Evolutionary conservation across 2,113 vertebrate species (phyloP).

Genomic region (Mellivora capensis): DNA sequence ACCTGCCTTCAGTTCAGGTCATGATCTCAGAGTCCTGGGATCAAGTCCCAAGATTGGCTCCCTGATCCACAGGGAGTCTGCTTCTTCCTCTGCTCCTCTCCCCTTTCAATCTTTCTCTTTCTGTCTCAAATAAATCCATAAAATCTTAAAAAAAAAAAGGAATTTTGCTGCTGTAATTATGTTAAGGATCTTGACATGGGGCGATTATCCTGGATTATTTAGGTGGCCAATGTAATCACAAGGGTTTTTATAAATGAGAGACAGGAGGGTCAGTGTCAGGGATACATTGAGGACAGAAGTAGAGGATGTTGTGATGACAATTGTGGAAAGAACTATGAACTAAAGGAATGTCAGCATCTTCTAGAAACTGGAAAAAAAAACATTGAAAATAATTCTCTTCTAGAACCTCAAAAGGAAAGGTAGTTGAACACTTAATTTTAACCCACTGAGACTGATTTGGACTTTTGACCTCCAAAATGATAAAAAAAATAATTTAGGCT

Average conservation of each 20-base stretch:
- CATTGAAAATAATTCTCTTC: neutral
- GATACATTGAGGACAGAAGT: too few species aligned
- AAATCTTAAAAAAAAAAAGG: too few species aligned
- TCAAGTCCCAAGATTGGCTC: too few species aligned
- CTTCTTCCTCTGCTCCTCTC: too few species aligned
- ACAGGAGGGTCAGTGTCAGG: neutral
- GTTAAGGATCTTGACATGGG: neutral
- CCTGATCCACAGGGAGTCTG: too few species aligned
- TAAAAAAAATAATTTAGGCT: neutral
- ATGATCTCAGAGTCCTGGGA: too few species aligned
- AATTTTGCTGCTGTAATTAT: neutral
- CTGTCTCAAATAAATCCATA: too few species aligned
- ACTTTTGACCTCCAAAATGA: neutral
- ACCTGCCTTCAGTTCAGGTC: too few species aligned
- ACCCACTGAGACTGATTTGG: neutral
- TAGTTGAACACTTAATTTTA: neutral
- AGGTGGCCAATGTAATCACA: neutral
- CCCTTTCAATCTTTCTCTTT: too few species aligned
- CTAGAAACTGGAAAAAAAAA: neutral
- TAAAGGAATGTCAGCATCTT: neutral
- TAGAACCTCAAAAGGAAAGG: neutral
- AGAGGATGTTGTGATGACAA: neutral
- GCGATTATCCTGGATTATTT: neutral
- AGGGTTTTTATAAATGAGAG: neutral
- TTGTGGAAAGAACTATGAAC: neutral